Evolutionary conservation across 2,888 invertebrate genomes (phyloP).

Genomic region (Lucinisca nassula): DNA sequence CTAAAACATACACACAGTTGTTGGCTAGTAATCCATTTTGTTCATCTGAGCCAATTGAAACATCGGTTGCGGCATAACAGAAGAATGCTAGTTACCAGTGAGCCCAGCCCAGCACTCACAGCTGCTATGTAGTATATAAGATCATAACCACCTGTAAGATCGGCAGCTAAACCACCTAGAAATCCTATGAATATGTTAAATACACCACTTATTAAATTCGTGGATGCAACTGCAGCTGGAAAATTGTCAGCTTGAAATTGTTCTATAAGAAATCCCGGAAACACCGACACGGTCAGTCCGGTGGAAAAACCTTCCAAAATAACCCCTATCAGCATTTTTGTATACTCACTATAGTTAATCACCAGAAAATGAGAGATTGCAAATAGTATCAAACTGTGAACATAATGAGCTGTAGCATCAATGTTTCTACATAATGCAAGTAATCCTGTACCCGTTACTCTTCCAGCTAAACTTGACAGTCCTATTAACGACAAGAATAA

Average conservation of each 20-base stretch:
- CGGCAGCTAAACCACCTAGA: too few species aligned
- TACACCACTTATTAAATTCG: background rate
- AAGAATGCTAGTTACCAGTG: too few species aligned
- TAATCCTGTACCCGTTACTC: background rate
- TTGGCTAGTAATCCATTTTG: too few species aligned
- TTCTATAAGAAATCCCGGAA: background rate
- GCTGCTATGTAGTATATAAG: too few species aligned
- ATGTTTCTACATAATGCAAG: background rate
- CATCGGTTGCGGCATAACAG: too few species aligned
- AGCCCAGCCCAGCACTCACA: too few species aligned
- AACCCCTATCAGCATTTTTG: background rate
- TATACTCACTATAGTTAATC: background rate
- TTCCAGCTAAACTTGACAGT: background rate
- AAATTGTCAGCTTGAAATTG: background rate
- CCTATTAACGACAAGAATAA: background rate
- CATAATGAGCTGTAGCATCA: background rate
- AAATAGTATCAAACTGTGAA: background rate
- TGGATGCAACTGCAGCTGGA: background rate
- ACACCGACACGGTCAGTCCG: too few species aligned
- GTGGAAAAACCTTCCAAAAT: background rate
- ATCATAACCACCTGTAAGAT: too few species aligned
- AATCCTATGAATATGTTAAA: too few species aligned
- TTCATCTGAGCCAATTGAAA: too few species aligned
- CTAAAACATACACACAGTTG: too few species aligned
- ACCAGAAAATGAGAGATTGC: background rate